Evolutionary conservation across 2,113 vertebrate species (phyloP), one percentile per base, ranked within the genome.

Genomic region (Istiophorus platypterus): DNA sequence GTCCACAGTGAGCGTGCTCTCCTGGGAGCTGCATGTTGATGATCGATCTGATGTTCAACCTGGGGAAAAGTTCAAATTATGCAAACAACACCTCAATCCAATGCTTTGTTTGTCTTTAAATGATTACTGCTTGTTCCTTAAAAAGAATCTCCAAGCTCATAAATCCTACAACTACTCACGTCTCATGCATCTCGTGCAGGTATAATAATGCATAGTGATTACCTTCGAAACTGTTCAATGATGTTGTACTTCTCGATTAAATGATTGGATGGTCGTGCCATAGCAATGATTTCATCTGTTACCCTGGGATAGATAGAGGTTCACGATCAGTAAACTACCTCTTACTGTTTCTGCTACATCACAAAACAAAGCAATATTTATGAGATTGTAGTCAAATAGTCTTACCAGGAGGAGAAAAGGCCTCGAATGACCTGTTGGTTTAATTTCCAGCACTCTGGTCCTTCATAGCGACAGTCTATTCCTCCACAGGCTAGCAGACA

Each of bases 11-110:
- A 78, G 92, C 90, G n/a, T 96, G 96, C 62, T 96, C 95, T 31
- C 95, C 95, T 6, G 94, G 93, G 2, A 95, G 61, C 92, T 96
- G 96, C 92, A 95, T 95, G 84, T 95, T 96, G 81, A 96, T 94
- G 84, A 96, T 85, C 0, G 95, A 95, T 65, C 80, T 94, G 88
- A 96, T 95, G 77, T 95, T 96, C 84, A 95, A 81, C 78, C 95
- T 96, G 76, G 11, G 14, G 34, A 26, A 67, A 59, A 80, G 3
- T 37, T 7, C 57, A n/a, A 18, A 54, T 63, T 15, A 27, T 63
- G 31, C 61, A 41, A 34, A 17, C 11, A 31, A 58, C 0, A 3
- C 20, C 29, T 64, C 1, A 80, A 5, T 31, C 2, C 5, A 18
- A 37, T 24, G n/a, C 34, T 17, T 42, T 68, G 12, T 51, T 47